A percentile compares a stretch with the other conserved stretches of the same genome.
These are phyloP conservation scores for Keiferia lycopersicella DNA, from an alignment of 2,888 invertebrate species.

Conservation along the genomic window DNA sequence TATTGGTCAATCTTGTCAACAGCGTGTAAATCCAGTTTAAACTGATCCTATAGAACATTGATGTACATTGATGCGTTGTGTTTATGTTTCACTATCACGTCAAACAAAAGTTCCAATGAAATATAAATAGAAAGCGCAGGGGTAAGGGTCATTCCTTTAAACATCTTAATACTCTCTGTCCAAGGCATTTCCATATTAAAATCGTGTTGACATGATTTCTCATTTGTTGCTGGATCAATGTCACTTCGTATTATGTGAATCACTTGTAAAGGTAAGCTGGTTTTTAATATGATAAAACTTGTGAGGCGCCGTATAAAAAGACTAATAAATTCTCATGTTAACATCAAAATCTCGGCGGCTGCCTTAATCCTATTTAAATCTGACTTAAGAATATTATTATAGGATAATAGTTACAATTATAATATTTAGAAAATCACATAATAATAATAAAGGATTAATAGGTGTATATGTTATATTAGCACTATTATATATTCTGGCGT, in stretches of 20 bases:
- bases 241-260: constrained; percentile 39
- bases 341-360: constrained; percentile 13
- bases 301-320: constrained; percentile 34
- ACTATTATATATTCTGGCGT: no score
- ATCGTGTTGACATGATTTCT: constrained; percentile 33
- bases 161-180: background rate
- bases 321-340: constrained; percentile 35
- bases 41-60: no score
- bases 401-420: background rate
- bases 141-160: background rate
- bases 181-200: constrained; percentile 31
- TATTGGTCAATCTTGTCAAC: no score
- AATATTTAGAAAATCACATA: background rate
- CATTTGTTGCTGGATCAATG: constrained; percentile 37
- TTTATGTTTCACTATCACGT: no score
- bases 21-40: no score
- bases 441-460: no score
- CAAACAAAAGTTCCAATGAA: no score
- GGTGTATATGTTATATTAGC: no score
- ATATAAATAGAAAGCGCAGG: no score
- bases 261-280: constrained; percentile 33
- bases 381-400: background rate
- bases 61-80: no score
- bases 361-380: constrained; percentile 12
- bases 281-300: constrained; percentile 32